Percentiles rank a stretch among this genome's conserved stretches.
These are phyloP conservation scores for crab-eating macaque (Macaca fascicularis) DNA, from an alignment of 2,113 vertebrate species.

Conservation along the genomic window DNA sequence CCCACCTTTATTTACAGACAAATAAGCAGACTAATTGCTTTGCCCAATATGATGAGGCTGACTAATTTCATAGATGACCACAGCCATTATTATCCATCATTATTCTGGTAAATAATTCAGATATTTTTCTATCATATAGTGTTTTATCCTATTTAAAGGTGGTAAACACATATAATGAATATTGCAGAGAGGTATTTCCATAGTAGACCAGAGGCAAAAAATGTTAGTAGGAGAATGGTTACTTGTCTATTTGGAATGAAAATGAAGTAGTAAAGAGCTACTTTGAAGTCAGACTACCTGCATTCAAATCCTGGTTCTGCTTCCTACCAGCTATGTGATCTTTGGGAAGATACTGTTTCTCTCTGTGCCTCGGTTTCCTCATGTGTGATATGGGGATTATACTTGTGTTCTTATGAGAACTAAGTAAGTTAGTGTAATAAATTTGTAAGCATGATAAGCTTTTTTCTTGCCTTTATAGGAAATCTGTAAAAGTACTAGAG, in stretches of 20 bases:
- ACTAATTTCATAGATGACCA: background rate
- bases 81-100: background rate
- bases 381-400: background rate
- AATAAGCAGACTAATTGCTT: background rate
- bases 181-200: background rate
- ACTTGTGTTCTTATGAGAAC: background rate
- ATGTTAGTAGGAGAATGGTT: background rate
- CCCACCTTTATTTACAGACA: background rate
- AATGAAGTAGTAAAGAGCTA: background rate
- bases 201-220: background rate
- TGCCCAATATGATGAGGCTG: background rate
- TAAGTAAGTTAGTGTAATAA: background rate
- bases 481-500: background rate
- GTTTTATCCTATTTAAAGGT: background rate
- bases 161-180: background rate
- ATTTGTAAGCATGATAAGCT: background rate
- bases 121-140: background rate
- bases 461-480: background rate
- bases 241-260: background rate
- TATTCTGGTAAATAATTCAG: background rate
- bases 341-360: background rate
- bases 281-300: background rate
- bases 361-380: background rate
- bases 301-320: background rate
- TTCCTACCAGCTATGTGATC: background rate